Evolutionary conservation across 2,888 invertebrate genomes (phyloP).

Genomic region (Gymnosoma rotundatum): DNA sequence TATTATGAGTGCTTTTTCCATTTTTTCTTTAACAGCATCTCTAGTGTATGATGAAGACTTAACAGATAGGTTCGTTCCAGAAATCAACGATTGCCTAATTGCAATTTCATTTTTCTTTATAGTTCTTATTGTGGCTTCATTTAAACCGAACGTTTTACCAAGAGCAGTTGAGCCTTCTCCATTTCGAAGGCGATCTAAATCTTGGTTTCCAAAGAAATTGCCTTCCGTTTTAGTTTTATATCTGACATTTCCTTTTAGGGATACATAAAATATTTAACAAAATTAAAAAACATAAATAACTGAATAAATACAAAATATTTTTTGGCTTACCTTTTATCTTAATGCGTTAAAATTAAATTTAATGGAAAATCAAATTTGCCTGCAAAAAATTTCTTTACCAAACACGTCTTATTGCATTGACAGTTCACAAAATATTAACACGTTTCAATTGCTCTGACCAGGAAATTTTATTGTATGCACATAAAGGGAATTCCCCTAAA

Average conservation of each 20-base stretch:
- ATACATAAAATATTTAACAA: no score
- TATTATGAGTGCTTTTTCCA: slow-evolving; percentile 63
- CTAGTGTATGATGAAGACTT: not conserved
- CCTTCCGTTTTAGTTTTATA: not conserved
- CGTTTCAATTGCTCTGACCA: slow-evolving; percentile 14
- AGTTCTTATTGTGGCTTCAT: slow-evolving; percentile 47
- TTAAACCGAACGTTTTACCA: not conserved
- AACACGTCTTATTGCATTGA: no score
- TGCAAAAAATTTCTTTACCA: no score
- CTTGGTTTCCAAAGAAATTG: slow-evolving; percentile 31
- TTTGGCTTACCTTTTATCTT: no score
- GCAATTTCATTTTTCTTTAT: slow-evolving; percentile 33
- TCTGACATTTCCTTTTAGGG: no score
- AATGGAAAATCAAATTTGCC: not conserved
- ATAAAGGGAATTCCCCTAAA: slow-evolving; percentile 19
- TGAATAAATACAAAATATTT: no score
- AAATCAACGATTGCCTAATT: no score
- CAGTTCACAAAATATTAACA: no score
- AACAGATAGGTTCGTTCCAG: not conserved
- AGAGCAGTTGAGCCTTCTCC: not conserved
- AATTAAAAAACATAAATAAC: no score
- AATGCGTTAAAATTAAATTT: not conserved
- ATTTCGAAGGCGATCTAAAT: slow-evolving; percentile 27
- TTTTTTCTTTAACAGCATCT: slow-evolving; percentile 54
- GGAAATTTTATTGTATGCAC: slow-evolving; percentile 15